Evolutionary conservation across 2,797 vertebrate genomes (phyloP), one percentile per base, ranked within the genome.

Genomic region (Picus viridis): DNA sequence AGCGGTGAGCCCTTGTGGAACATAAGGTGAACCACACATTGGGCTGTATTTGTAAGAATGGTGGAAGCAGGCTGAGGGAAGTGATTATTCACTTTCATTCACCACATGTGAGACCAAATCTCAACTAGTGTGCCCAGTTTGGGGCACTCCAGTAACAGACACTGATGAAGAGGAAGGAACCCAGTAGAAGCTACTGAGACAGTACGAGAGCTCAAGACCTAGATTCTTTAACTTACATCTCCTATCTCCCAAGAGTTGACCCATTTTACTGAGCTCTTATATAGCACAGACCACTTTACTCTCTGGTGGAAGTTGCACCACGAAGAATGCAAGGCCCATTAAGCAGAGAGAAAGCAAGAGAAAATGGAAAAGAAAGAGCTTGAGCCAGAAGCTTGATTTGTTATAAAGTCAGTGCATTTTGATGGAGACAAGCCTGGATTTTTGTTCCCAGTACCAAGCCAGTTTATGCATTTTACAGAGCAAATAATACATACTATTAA

Each of bases 41-140:
- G 45, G 56, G 30, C 58, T 12, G 4, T 30, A 51, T 16, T 20
- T 57, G 8, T 32, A 56, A 45, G 12, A 62, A 5, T 6, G 8
- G 18, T 49, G 5, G 15, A 7, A 80, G 65, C n/a, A 88, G 36
- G n/a, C 14, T 74, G 36, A 86, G 13, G 22, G 27, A 77, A 74
- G 30, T 20, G 2, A 70, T 80, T 76, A 58, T 68, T 80, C 14
- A 24, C 16, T 73, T 62, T 39, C 53, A 2, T 63, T 76, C 64
- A 39, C 16, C 61, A 39, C 12, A 58, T 61, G 20, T 26, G 58
- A 83, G 39, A 82, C 26, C 43, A 90, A 83, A 74, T 51, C 29
- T 61, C 19, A 27, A 51, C 17, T 47, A 11, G 0, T 3, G 2
- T 20, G 5, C 32, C 15, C 11, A 39, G 49, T 47, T 62, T 63